These are phyloP conservation scores for Euplexia lucipara DNA, from an alignment of 2,888 invertebrate species.

Conservation along the genomic window DNA sequence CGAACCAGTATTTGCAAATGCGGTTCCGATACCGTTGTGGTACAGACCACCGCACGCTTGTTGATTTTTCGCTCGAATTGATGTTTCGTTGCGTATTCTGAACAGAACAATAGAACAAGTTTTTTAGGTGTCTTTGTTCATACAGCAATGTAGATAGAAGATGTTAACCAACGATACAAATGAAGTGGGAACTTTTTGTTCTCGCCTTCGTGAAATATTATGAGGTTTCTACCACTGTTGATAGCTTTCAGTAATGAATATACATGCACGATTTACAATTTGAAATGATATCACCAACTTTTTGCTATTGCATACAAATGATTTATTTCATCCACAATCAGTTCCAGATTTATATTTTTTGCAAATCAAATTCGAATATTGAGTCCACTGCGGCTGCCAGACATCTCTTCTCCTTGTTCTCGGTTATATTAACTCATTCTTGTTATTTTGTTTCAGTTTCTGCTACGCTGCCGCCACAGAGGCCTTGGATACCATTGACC, in stretches of 20 bases:
- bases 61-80: slow-evolving; percentile 71
- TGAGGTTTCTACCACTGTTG: slow-evolving; percentile 51
- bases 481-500: slow-evolving; percentile 98
- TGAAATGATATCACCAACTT: slow-evolving; percentile 55
- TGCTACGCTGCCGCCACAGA: slow-evolving; percentile 96
- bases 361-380: slow-evolving; percentile 42
- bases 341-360: slow-evolving; percentile 52
- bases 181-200: slow-evolving; percentile 65
- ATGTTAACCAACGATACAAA: slow-evolving; percentile 63
- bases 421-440: slow-evolving; percentile 52
- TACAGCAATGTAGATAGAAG: slow-evolving; percentile 68
- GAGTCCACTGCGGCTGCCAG: slow-evolving; percentile 29
- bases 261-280: slow-evolving; percentile 66
- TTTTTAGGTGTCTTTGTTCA: slow-evolving; percentile 71
- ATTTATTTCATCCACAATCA: slow-evolving; percentile 55
- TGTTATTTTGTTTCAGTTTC: slow-evolving; percentile 94
- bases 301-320: slow-evolving; percentile 53
- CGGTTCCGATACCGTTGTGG: slow-evolving; percentile 75
- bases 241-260: slow-evolving; percentile 60
- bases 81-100: slow-evolving; percentile 68
- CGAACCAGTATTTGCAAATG: slow-evolving; percentile 70
- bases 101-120: slow-evolving; percentile 71
- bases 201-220: slow-evolving; percentile 58
- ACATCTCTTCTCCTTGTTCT: slow-evolving; percentile 16
- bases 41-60: slow-evolving; percentile 63